Evolutionary conservation across 1,140 invertebrate genomes (phyloP), one percentile per base, ranked within the genome.

Genomic region (Drosophila lacertosa): DNA sequence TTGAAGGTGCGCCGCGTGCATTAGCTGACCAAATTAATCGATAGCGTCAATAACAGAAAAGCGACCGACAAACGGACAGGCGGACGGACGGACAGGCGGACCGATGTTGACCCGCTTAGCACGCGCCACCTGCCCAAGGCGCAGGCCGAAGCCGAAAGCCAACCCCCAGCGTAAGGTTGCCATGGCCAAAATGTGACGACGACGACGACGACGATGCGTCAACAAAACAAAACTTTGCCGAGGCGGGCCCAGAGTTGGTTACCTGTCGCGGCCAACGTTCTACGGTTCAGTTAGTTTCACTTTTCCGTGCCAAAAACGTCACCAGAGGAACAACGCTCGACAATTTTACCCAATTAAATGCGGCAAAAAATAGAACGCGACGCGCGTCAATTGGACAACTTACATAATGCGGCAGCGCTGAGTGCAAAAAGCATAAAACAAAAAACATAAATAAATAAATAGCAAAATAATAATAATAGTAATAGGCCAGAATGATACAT

Each of bases 221-320:
- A 75, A 77, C 81, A 88, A 86, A 88, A 82, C 82, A 82, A 88
- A 40, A 26, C 20, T 37, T 42, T 15, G 22, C 5, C 53, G 26
- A 16, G 22, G 40, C 26, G 33, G 59, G 59, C 26, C 20, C 2
- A 2, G 59, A 26, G 50, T 7, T 59, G 55, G 53, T 70, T 69
- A 80, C 77, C 77, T 70, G 79, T 78, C 65, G 74, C 47, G 60
- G 77, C 29, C 74, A 54, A n/a, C n/a, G 48, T 68, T 26, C 13
- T 42, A 33, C 20, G 11, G 32, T 68, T 82, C 58, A 86, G 82
- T 88, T 74, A 88, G 82, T 78, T 88, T 74, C 77, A 89, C 74
- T 77, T 88, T 81, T 77, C 60, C 78, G 82, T 77, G 82, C 73
- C 77, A 82, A 88, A 59, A 88, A 75, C 78, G 83, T 82, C 73